Base-by-base conservation (phyloP, 2,797 vertebrate genomes). In the Poecilia velifera region DNA sequence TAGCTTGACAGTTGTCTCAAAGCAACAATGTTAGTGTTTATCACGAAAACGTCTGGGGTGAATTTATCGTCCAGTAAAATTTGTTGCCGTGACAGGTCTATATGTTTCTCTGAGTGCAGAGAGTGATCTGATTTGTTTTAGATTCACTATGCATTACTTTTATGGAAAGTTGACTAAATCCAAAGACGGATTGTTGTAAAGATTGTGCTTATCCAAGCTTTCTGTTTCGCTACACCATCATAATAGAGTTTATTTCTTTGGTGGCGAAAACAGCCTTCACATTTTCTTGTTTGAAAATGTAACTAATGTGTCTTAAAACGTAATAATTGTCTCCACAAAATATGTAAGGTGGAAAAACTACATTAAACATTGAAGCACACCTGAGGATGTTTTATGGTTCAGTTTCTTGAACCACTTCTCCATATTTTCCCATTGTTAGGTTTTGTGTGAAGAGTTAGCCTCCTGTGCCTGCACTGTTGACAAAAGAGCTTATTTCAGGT, bases 401-500 rank as follows among this genome's bases (percentile, higher is more conserved):
- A 13, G 39, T 46, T 45, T 31, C 22, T 71, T 28, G 25, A 57
- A 10, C 55, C 13, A 57, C n/a, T 59, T 68, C 46, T 55, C 66
- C 14, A n/a, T 28, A 8, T 73, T 36, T 47, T 22, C 12, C 36
- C 28, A 3, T 46, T 57, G 45, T 68, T 57, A 25, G 57, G 66
- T 55, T 16, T 16, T 22, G 28, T 51, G 46, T 55, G 51, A 43
- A 70, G 25, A 39, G 49, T 66, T 45, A 74, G 53, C 71, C 43
- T 28, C 13, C 1, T 7, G 28, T 55, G 18, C 72, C 51, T 2
- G 20, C 22, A 7, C 47, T 80, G 76, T 68, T 89, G 75, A 76
- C 71, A 83, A 62, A 74, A 70, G 70, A 82, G 78, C 77, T 81
- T 74, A 81, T 59, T 76, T 80, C 0, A n/a, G 70, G 57, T 77